phyloP scores from a whole-genome alignment of 2,113 vertebrate species.

The Elgaria multicarinata region DNA sequence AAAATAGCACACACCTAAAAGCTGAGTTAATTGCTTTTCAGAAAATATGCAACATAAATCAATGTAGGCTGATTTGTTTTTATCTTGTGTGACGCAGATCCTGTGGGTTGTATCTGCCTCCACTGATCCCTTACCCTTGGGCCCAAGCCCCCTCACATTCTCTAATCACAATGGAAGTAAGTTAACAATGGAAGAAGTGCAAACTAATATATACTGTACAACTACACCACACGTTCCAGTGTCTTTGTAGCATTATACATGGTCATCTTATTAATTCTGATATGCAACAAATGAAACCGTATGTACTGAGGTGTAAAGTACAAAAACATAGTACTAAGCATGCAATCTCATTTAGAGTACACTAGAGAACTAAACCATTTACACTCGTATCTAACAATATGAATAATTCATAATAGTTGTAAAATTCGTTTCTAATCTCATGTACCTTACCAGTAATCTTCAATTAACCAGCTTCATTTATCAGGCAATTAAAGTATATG shows the following conservation, averaged over 20 bases:
- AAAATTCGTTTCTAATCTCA: constrained; percentile 56
- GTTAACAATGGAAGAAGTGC: not conserved
- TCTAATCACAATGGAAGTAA: not conserved
- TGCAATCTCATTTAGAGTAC: constrained; percentile 64
- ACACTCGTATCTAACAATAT: constrained; percentile 54
- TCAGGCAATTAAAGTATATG: constrained; percentile 37
- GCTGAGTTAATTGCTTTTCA: not conserved
- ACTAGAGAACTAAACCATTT: constrained; percentile 56
- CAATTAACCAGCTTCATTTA: constrained; percentile 51
- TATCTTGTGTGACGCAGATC: not conserved
- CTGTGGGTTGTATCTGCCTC: not conserved
- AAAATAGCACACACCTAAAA: not conserved
- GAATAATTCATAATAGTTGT: constrained; percentile 66
- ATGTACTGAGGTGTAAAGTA: constrained; percentile 38
- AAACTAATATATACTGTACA: constrained; percentile 3
- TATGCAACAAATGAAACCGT: not conserved
- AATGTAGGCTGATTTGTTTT: not conserved
- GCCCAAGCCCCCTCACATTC: not conserved
- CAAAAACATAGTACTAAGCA: constrained; percentile 55
- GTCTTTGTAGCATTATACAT: constrained; percentile 20
- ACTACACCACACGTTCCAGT: not conserved
- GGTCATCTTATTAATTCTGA: constrained; percentile 14
- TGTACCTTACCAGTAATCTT: constrained; percentile 51
- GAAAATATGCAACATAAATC: not conserved
- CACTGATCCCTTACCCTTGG: not conserved